Evolutionary conservation across 1,140 invertebrate genomes (phyloP), one percentile per base, ranked within the genome.

Genomic region (Oryctes rhinoceros): DNA sequence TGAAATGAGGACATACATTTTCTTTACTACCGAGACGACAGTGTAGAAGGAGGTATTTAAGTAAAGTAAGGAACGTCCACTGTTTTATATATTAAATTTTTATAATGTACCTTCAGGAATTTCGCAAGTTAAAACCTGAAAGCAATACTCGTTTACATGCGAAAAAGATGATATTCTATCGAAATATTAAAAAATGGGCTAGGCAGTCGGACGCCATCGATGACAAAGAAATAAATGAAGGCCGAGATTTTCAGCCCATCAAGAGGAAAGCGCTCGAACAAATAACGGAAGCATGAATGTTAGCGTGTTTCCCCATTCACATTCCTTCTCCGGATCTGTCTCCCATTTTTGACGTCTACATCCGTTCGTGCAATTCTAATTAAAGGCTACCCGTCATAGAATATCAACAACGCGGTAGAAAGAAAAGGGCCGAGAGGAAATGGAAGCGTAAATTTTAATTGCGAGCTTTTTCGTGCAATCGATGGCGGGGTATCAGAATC

Each of bases 301-400:
- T 59, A 59, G 53, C 53, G 53, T 59, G 53, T 18, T 59, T 59
- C 18, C 53, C 53, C 53, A 59, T 59, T 59, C n/a, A 59, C n/a
- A 59, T 59, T 59, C 18, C n/a, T 59, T 59, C 53, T 18, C 18
- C n/a, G 53, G 53, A 18, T 59, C 53, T 59, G 15, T 59, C 18
- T 59, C 18, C 15, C n/a, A n/a, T 44, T 59, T 59, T 59, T 59
- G 53, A 18, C 4, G 18, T 59, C 53, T 59, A n/a, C 53, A n/a
- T n/a, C 53, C 53, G 18, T 59, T 59, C 53, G 53, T 59, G 53
- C 53, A 59, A 59, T 59, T 59, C 53, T 59, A 59, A 59, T 59
- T 59, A 59, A 59, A 59, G 53, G 18, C 53, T 59, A 59, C 53
- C 53, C 53, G 53, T 59, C 53, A 59, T 59, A 59, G 18, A 59